Base-by-base conservation (phyloP, 2,797 vertebrate species). In the Falco cherrug region DNA sequence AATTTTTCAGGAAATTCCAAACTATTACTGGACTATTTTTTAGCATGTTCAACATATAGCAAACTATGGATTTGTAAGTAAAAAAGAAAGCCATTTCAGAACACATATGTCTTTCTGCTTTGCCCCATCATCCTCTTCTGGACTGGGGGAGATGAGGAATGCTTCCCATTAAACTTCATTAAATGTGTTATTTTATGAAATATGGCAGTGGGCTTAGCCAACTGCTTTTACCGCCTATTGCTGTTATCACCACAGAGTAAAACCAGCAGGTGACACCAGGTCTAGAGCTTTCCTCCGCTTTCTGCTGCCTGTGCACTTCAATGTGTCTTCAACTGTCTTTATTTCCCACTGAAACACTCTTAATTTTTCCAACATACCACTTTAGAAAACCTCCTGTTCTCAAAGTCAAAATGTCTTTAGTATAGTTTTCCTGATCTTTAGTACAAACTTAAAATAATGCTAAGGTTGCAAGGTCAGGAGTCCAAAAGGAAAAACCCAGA, bases 1-100 rank as follows among this genome's bases (percentile, higher is more conserved):
- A 65, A 78, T 83, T 96, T 50, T 71, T 53, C 91, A 97, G 93
- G 96, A 94, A 96, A 94, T 96, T 94, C 88, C 93, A 68, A 53
- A 79, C 89, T 53, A 63, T 84, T 89, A 86, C 75, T 54, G 74
- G 41, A 17, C 60, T 65, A 25, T 67, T 81, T 95, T 95, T 84
- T 19, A 83, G 63, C 73, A 25, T 89, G 85, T 84, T 85, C 71
- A 91, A 93, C 82, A 68, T 80, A 85, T 20, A 91, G 61, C 81
- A 77, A 88, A 79, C 61, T 84, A 70, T 28, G 57, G 54, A 76
- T 43, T 93, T 96, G 92, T 71, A 90, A 84, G 31, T 75, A 56
- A 90, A 88, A 92, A 92, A n/a, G 54, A 86, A 94, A 90, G 54
- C 69, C 70, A 70, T 56, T 76, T 9, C 45, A 79, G 84, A 92